phyloP scores from a whole-genome alignment of 2,888 invertebrate species.

The Chrysodeixis includens region DNA sequence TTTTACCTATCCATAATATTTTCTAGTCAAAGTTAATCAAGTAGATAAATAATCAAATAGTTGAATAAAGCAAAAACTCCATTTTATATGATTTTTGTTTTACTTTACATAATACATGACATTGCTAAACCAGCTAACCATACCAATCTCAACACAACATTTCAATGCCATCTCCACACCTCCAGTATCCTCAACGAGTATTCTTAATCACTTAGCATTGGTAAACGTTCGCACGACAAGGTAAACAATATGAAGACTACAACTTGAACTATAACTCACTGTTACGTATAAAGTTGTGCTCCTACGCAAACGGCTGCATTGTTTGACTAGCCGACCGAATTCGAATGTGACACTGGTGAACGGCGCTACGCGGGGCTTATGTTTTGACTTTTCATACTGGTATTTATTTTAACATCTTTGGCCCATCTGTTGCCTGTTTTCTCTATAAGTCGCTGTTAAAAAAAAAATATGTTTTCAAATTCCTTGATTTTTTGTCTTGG shows the following conservation, averaged over 20 bases:
- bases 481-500: too few species aligned
- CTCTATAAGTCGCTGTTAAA: too few species aligned
- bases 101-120: too few species aligned
- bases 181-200: slow-evolving; percentile 70
- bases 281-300: slow-evolving; percentile 68
- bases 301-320: slow-evolving; percentile 78
- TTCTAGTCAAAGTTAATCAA: too few species aligned
- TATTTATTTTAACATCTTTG: slow-evolving; percentile 13
- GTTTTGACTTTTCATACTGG: not conserved
- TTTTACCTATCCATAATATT: too few species aligned
- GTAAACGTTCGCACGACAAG: slow-evolving; percentile 86
- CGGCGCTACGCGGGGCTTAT: slow-evolving; percentile 7
- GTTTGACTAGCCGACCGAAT: slow-evolving; percentile 70
- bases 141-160: not conserved
- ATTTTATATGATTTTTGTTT: too few species aligned
- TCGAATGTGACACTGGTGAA: slow-evolving; percentile 41
- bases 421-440: too few species aligned
- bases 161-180: slow-evolving; percentile 63
- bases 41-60: too few species aligned
- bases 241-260: slow-evolving; percentile 88
- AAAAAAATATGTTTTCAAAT: too few species aligned
- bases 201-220: slow-evolving; percentile 89
- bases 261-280: slow-evolving; percentile 87
- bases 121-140: not conserved
- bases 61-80: too few species aligned